phyloP scores from a whole-genome alignment of 2,113 vertebrate genomes.

The Platichthys flesus region DNA sequence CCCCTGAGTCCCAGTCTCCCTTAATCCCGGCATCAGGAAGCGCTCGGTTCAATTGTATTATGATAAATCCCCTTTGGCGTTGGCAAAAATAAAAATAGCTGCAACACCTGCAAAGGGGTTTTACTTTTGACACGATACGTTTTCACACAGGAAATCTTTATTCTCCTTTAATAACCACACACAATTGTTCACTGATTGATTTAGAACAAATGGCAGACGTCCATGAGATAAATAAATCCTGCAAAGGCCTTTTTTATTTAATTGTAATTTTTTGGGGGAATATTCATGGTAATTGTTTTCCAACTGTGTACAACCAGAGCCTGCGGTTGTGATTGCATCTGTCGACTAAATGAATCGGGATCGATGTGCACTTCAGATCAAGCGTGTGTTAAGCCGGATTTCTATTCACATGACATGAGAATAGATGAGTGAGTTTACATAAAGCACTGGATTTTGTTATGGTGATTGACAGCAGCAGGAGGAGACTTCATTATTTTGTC shows the following conservation, averaged over 20 bases:
- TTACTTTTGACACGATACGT: not conserved
- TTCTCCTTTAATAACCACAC: constrained; percentile 9
- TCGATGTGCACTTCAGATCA: constrained; percentile 42
- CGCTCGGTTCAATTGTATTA: constrained; percentile 7
- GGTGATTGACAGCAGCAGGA: constrained; percentile 87
- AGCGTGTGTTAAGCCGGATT: constrained; percentile 40
- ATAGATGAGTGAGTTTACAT: constrained; percentile 76
- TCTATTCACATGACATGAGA: constrained; percentile 57
- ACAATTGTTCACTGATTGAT: constrained; percentile 4
- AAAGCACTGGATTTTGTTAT: constrained; percentile 83
- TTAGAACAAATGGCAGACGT: constrained; percentile 31
- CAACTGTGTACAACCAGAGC: constrained; percentile 29
- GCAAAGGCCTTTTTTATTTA: not conserved
- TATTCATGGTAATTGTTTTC: constrained; percentile 48
- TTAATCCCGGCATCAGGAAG: constrained; percentile 36
- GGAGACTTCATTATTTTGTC: constrained; percentile 87
- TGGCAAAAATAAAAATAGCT: constrained; percentile 20
- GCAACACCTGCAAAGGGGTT: not conserved
- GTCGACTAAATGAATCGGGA: constrained; percentile 47
- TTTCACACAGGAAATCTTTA: constrained; percentile 25
- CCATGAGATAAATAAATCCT: constrained; percentile 19
- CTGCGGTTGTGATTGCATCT: constrained; percentile 52
- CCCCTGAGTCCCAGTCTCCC: constrained; percentile 55
- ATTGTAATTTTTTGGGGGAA: not conserved
- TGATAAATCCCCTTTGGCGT: constrained; percentile 26